Base-by-base conservation (phyloP, 2,888 invertebrate species). In the Eustalomyia histrio region DNA sequence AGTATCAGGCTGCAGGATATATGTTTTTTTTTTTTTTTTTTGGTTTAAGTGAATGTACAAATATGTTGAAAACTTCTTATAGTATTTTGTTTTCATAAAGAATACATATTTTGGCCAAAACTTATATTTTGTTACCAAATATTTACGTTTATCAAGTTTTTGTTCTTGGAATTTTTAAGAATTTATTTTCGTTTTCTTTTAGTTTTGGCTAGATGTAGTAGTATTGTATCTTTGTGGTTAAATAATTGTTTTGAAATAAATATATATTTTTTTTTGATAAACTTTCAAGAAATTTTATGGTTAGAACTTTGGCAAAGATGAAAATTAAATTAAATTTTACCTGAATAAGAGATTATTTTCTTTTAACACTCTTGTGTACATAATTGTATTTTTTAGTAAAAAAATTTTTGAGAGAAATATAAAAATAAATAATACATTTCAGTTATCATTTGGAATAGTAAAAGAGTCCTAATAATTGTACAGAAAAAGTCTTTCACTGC, bases 1-100 rank as follows among this genome's bases (percentile, higher is more conserved):
- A 14, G 5, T 8, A 58, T 21, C 63, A 63, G 43, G 12, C 61
- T 79, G 69, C 68, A 79, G 75, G 64, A 16, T 50, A 65, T 55
- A 53, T 17, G 12, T 18, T 16, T 17, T 17, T 14, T 39, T 17
- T 24, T n/a, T n/a, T n/a, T n/a, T 7, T 29, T 29, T 47, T n/a
- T 47, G 43, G n/a, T 47, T 47, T n/a, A 14, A 5, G n/a, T n/a
- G 14, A 5, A 47, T 47, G 14, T 47, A n/a, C 14, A 47, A 47
- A 47, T n/a, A 47, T 47, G 10, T 12, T 39, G 39, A 39, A 39
- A 14, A 14, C 14, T 39, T 14, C 39, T 12, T 39, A 3, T 4
- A 7, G 7, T 2, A 10, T 8, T 39, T 39, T 35, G 2, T 35
- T 35, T 39, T 39, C 12, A 12, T 39, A 2, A 29, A 29, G 29